These are phyloP conservation scores for Drosophila mauritiana DNA, from an alignment of 1,140 invertebrate genomes.

Conservation along the genomic window DNA sequence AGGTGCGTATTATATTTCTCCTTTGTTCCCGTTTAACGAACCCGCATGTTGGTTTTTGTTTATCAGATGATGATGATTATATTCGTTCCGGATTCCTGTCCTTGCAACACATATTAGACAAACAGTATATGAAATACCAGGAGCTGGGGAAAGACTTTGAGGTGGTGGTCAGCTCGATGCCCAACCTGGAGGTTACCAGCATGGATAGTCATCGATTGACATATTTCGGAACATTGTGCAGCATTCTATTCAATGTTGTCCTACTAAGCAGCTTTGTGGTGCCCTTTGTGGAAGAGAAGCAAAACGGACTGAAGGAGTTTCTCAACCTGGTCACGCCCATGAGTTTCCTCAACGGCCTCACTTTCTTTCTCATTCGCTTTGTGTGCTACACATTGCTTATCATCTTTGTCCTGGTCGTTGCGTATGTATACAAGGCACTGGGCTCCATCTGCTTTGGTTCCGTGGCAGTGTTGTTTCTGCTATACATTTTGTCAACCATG, in stretches of 20 bases:
- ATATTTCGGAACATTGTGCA: conserved; percentile 63
- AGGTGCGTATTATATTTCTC: conserved; percentile 26
- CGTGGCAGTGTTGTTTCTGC: conserved; percentile 60
- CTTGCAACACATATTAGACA: conserved; percentile 66
- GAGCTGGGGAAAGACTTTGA: conserved; percentile 37
- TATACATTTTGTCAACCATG: conserved; percentile 72
- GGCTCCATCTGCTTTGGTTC: conserved; percentile 33
- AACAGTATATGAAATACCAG: conserved; percentile 59
- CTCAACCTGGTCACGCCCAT: conserved; percentile 77
- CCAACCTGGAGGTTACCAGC: conserved; percentile 49
- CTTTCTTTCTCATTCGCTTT: conserved; percentile 75
- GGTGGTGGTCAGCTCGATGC: conserved; percentile 63
- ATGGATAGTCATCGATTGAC: conserved; percentile 60
- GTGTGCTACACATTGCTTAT: conserved; percentile 52
- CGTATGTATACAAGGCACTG: conserved; percentile 47
- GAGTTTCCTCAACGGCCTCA: conserved; percentile 78
- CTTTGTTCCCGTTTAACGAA: conserved; percentile 8
- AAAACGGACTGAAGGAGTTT: conserved; percentile 79
- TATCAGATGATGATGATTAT: conserved; percentile 74
- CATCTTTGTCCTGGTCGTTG: conserved; percentile 36
- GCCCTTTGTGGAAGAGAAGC: conserved; percentile 82
- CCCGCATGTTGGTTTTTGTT: conserved; percentile 2
- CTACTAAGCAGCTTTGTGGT: conserved; percentile 75
- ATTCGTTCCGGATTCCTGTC: conserved; percentile 68
- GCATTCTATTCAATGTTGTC: conserved; percentile 62